Evolutionary conservation across 2,113 vertebrate genomes (phyloP).

Genomic region (Martes martes): DNA sequence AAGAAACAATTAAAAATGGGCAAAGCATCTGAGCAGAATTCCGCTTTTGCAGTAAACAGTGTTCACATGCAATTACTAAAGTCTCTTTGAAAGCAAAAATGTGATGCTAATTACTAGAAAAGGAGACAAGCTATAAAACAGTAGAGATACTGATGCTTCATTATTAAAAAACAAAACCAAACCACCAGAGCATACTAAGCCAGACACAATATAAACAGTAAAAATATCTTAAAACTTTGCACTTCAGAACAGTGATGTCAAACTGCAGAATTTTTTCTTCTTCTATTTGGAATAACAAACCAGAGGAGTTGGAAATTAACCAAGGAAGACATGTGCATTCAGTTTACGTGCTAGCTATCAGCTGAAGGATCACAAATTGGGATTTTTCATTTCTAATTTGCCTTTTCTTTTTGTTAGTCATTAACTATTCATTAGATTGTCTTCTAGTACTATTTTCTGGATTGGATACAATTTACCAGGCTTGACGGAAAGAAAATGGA

Average conservation of each 20-base stretch:
- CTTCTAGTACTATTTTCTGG: background rate
- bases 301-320: background rate
- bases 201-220: background rate
- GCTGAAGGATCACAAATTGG: background rate
- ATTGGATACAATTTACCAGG: background rate
- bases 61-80: background rate
- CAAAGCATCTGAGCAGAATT: constrained; percentile 20
- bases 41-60: constrained; percentile 10
- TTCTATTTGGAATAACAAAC: background rate
- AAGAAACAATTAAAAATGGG: constrained; percentile 12
- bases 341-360: background rate
- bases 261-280: background rate
- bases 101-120: constrained; percentile 23
- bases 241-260: background rate
- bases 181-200: background rate
- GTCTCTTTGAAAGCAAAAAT: constrained; percentile 33
- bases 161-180: background rate
- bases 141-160: background rate
- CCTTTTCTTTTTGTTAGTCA: background rate
- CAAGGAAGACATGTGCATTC: background rate
- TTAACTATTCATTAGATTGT: background rate
- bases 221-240: background rate
- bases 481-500: background rate
- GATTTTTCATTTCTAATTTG: background rate
- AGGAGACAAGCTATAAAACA: background rate